A percentile compares a stretch with the other conserved stretches of the same genome.
Evolutionary conservation across 1,140 invertebrate species (phyloP).

Genomic region (Acromyrmex echinatior): DNA sequence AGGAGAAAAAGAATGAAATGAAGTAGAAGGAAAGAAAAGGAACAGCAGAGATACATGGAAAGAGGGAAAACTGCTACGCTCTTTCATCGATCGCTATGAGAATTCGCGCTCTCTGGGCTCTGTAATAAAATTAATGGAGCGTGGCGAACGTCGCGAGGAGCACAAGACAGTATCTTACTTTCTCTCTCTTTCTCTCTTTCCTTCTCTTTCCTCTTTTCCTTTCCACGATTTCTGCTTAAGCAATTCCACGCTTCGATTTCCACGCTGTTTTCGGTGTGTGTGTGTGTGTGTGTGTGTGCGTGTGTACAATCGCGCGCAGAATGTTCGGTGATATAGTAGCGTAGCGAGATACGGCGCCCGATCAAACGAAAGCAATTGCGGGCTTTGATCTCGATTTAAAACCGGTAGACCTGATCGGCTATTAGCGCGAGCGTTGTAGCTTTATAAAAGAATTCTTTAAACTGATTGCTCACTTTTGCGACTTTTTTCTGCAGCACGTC

Average conservation of each 20-base stretch:
- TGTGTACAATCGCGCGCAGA: background rate
- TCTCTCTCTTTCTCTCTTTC: constrained; percentile 12
- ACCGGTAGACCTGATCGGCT: background rate
- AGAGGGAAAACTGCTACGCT: constrained; percentile 35
- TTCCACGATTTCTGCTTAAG: constrained; percentile 73
- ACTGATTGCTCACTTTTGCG: constrained; percentile 4
- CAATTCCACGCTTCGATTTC: constrained; percentile 77
- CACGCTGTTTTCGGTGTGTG: constrained; percentile 35
- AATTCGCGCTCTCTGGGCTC: constrained; percentile 70
- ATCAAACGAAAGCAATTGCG: constrained; percentile 35
- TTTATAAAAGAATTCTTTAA: constrained; percentile 22
- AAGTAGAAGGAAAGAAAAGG: background rate
- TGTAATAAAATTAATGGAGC: constrained; percentile 82
- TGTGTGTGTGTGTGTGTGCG: background rate
- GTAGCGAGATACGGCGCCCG: background rate
- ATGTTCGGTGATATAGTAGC: background rate
- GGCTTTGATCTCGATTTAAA: constrained; percentile 39
- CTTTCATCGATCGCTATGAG: constrained; percentile 61
- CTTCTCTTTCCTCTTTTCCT: constrained; percentile 48
- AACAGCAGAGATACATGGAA: background rate
- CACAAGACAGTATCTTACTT: constrained; percentile 58
- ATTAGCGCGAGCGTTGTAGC: constrained; percentile 1
- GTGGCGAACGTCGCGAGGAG: constrained; percentile 67
- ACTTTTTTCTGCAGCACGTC: background rate
- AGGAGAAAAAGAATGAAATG: background rate